Evolutionary conservation across 2,113 vertebrate species (phyloP).

Genomic region (Brachirus orientalis): DNA sequence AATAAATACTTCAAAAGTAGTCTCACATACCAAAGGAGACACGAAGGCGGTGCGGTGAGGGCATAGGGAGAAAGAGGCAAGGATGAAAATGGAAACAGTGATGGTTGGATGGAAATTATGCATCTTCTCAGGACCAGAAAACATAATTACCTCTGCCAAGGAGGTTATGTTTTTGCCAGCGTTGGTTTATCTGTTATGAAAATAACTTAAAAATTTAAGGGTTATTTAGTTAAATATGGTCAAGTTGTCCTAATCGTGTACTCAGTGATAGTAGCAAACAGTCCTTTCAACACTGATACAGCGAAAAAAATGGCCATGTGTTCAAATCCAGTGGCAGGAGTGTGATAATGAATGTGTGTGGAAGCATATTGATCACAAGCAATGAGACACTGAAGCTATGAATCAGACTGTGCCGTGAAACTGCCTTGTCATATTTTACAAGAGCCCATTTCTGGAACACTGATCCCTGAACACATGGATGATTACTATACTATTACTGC

Average conservation of each 20-base stretch:
- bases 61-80: too few species aligned
- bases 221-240: too few species aligned
- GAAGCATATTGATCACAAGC: background rate
- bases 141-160: too few species aligned
- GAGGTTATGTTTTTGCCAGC: too few species aligned
- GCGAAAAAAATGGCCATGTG: background rate
- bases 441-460: constrained; percentile 25
- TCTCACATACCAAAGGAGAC: too few species aligned
- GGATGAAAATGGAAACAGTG: background rate
- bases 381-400: background rate
- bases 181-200: too few species aligned
- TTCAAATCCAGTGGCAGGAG: background rate
- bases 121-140: background rate
- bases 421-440: constrained; percentile 44
- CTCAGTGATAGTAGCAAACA: too few species aligned
- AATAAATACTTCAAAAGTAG: too few species aligned
- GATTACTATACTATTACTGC: constrained; percentile 57
- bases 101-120: background rate
- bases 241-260: too few species aligned
- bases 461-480: constrained; percentile 40
- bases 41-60: too few species aligned
- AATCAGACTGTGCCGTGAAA: constrained; percentile 5
- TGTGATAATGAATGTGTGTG: background rate
- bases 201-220: too few species aligned
- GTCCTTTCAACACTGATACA: too few species aligned